Base-by-base conservation (phyloP, 2,113 vertebrate species). In the Corythoichthys intestinalis region DNA sequence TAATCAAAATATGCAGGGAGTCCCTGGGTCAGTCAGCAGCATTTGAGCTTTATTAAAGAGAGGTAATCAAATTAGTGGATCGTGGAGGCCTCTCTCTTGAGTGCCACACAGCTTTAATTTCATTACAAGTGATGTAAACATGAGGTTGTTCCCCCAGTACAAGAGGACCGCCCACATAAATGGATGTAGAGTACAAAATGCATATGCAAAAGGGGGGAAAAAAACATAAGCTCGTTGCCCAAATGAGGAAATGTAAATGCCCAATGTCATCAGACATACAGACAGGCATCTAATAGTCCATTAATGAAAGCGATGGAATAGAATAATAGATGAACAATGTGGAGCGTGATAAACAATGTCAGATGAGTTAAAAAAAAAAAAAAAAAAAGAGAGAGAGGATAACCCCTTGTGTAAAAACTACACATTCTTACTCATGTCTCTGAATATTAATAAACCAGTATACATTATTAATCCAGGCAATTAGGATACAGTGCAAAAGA, bases 41-140 rank as follows among this genome's bases (percentile, higher is more conserved):
- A 87, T 86, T 72, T 78, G 75, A 88, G 86, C 71, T 78, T 85
- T 83, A 85, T 75, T 78, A 90, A 75, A 81, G 80, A 53, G 80
- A 76, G 71, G 80, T 90, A 92, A 93, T 91, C 90, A 75, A 87
- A 90, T 91, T 70, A 90, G 65, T 53, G 77, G 79, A 88, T 85
- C 74, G 83, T 80, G 79, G 81, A 88, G 68, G 85, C 84, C 86
- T 82, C 78, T 79, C 76, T 84, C 85, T 85, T 85, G 83, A 85
- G 82, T 14, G 66, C 82, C 75, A 86, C 67, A 34, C 69, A 13
- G 76, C 73, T 89, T 80, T 89, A 90, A 92, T 88, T 90, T 85
- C 81, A 92, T 91, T 91, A 90, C 65, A 84, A 85, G 74, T 74
- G 80, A 89, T 87, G 86, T 90, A 90, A 89, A 91, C 90, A 87